A percentile compares a stretch with the other conserved stretches of the same genome.
Evolutionary conservation across 2,113 vertebrate species (phyloP).

Genomic region (Colistium nudipinnis): DNA sequence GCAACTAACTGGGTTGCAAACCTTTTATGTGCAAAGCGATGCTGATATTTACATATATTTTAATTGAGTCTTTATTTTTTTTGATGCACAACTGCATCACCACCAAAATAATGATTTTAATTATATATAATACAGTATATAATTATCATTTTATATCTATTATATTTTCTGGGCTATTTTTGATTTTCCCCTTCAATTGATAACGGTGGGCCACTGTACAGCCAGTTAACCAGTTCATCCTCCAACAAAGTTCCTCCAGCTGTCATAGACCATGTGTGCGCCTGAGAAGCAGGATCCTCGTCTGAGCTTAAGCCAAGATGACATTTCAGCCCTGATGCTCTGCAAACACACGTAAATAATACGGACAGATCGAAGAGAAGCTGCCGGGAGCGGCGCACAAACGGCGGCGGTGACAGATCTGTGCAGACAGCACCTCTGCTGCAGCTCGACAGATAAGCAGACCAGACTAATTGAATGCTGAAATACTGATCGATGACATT

Average conservation of each 20-base stretch:
- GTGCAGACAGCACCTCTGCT: slow-evolving; percentile 12
- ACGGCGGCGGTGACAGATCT: slow-evolving; percentile 1
- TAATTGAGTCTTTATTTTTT: too few relatives aligned
- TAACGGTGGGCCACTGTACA: too few relatives aligned
- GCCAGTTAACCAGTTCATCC: background rate
- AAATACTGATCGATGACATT: slow-evolving; percentile 19
- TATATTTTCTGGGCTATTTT: too few relatives aligned
- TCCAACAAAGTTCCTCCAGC: background rate
- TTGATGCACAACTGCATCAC: too few relatives aligned
- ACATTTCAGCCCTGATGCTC: slow-evolving; percentile 43
- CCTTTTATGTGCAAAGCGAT: too few relatives aligned
- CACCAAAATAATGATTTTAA: too few relatives aligned
- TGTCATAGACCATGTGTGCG: background rate
- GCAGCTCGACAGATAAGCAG: slow-evolving; percentile 29
- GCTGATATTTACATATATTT: too few relatives aligned
- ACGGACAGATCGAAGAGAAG: slow-evolving; percentile 11
- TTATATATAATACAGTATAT: too few relatives aligned
- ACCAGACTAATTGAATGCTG: slow-evolving; percentile 1
- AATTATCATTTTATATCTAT: too few relatives aligned
- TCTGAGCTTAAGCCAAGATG: slow-evolving; percentile 23
- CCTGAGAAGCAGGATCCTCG: slow-evolving; percentile 1
- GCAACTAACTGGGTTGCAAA: too few relatives aligned
- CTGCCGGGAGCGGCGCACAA: slow-evolving; percentile 26
- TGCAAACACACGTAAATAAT: slow-evolving; percentile 35
- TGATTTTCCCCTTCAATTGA: too few relatives aligned